Base-by-base conservation (phyloP, 2,113 vertebrate species). In the Neolamprologus toae region DNA sequence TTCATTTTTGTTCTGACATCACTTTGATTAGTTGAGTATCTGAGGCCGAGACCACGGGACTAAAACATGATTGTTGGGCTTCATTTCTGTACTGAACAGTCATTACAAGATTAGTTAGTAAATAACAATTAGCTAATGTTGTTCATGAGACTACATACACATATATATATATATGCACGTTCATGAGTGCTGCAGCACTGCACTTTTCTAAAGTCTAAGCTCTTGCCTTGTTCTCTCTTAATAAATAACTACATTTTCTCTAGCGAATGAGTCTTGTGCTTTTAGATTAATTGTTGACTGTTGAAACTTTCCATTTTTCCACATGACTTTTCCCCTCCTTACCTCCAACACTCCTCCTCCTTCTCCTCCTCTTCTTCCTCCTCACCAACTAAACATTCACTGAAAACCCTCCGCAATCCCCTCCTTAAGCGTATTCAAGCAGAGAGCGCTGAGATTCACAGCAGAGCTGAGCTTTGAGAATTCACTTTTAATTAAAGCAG, bases 401-500 rank as follows among this genome's bases (percentile, higher is more conserved):
- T 9, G 86, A 90, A 68, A 89, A 90, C 66, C 84, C 45, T 88
- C 31, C 55, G 7, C 80, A 86, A 87, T 91, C 91, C 86, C 49
- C 55, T 81, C 23, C 83, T 84, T 82, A 91, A 61, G 71, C 86
- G 73, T 86, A 71, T 90, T 91, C 81, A 90, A 89, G 88, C 84
- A 91, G 80, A 92, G 86, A 92, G 84, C 59, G 49, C 84, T 71
- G 89, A 88, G 85, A 88, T 92, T 87, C 86, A 42, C 86, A 73
- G 89, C 86, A 88, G 85, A 92, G 73, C 68, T 49, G 88, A 88
- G 90, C 87, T 54, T 35, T 59, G 87, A 92, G 86, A 93, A 93
- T 89, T 93, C 76, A 49, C 83, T 94, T 90, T 94, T 93, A 93
- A 95, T 92, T 95, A 94, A 94, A 90, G 87, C 54, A 8, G 66